Evolutionary conservation across 2,888 invertebrate genomes (phyloP), one percentile per base, ranked within the genome.

Genomic region (Lobophora halterata): DNA sequence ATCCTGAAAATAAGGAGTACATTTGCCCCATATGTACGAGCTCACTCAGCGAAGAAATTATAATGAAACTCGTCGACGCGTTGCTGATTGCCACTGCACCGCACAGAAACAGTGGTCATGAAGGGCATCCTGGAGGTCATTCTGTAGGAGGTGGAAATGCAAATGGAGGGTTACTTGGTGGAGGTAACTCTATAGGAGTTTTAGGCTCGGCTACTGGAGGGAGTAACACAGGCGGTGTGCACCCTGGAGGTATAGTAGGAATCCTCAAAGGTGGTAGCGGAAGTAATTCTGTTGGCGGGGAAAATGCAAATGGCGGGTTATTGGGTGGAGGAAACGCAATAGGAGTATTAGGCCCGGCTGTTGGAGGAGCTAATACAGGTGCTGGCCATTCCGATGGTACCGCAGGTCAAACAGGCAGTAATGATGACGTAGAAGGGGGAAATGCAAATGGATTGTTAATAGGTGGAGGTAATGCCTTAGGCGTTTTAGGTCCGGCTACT

Each of bases 41-140:
- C 10, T 45, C 54, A 3, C 50, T 69, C 5, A 68, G 71, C 13
- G 79, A 80, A 40, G 74, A 73, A 34, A 62, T 82, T 7, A 75
- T 82, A 4, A 58, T 72, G 49, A 79, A 75, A 42, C 55, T 82
- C 16, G 66, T 81, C 5, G 78, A 80, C 32, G 82, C 80, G 4
- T n/a, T n/a, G n/a, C 49, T 82, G 10, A 66, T 82, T 9, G 68
- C 64, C 13, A 72, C 70, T 1, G 65, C 74, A 5, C 69, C 74
- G 1, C 67, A 70, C 24, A n/a, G n/a, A n/a, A 62, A 58, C 43
- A 61, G 65, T 34, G 55, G 51, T 5, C 43, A 49, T 32, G 51
- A 43, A 5, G 27, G 25, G 6, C 30, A 43, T 7, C 33, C 37
- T 3, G 46, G 46, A 9, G 26, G 28, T 9, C 20, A 12, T 29